Evolutionary conservation across 1,140 invertebrate genomes (phyloP).

Genomic region (Apis dorsata): DNA sequence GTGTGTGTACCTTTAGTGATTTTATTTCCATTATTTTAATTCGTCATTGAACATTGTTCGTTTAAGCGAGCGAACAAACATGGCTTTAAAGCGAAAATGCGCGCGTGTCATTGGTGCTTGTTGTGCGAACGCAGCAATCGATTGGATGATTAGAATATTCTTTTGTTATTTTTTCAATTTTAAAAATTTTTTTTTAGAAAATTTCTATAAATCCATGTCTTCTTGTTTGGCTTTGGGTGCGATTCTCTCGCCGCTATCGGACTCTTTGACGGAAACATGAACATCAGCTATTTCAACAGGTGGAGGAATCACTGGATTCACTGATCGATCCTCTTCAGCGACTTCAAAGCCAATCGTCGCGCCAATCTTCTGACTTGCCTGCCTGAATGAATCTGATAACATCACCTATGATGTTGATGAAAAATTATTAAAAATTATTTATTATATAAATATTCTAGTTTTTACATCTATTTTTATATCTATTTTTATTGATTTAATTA

Average conservation of each 20-base stretch:
- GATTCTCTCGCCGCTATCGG: slow-evolving; percentile 62
- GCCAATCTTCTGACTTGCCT: slow-evolving; percentile 91
- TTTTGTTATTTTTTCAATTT: background rate
- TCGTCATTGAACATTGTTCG: background rate
- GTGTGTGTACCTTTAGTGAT: background rate
- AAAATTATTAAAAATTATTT: background rate
- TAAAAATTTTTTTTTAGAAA: background rate
- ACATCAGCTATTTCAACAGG: slow-evolving; percentile 72
- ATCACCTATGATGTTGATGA: slow-evolving; percentile 79
- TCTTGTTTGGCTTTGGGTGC: slow-evolving; percentile 74
- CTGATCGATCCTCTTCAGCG: slow-evolving; percentile 83
- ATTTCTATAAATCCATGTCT: slow-evolving; percentile 67
- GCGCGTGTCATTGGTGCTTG: slow-evolving; percentile 13
- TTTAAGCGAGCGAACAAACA: slow-evolving; percentile 28
- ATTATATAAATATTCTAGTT: background rate
- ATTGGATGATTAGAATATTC: background rate
- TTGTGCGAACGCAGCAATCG: slow-evolving; percentile 23
- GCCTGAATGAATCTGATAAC: slow-evolving; percentile 90
- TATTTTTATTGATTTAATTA: too few species aligned
- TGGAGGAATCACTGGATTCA: slow-evolving; percentile 66
- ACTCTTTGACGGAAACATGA: slow-evolving; percentile 62
- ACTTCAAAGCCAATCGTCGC: slow-evolving; percentile 91
- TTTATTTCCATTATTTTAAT: slow-evolving; percentile 2
- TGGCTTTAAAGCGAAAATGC: slow-evolving; percentile 21
- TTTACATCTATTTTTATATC: too few species aligned